Evolutionary conservation across 1,140 invertebrate genomes (phyloP), one percentile per base, ranked within the genome.

Genomic region (Bombus balteatus): DNA sequence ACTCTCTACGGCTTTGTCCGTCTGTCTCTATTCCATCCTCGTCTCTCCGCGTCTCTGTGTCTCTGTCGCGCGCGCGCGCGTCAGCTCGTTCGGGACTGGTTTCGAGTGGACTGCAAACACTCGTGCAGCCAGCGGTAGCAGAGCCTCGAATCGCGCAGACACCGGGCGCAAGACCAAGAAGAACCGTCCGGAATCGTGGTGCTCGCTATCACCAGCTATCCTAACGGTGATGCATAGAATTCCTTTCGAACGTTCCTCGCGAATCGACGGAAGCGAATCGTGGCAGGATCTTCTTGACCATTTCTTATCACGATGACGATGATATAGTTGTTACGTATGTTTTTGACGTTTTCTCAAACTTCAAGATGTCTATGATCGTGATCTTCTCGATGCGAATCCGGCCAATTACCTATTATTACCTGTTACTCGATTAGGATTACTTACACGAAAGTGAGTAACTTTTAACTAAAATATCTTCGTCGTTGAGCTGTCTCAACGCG

Each of bases 31-130:
- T 89, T 65, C 53, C 62, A 3, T 81, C 28, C 65, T 43, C 37
- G 57, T 34, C 18, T 28, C 41, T 41, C 83, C 80, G 57, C 37
- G 57, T 66, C 41, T 53, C 71, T 34, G 37, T 5, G 59, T 72
- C 85, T 73, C 28, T 43, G 76, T 73, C 73, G 57, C 73, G 68
- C 66, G n/a, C 73, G 68, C 66, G 34, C 77, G 68, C 73, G 59
- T 72, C 72, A 73, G 89, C 89, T 93, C 92, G 92, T 92, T 92
- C 91, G 88, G 89, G 91, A 93, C 92, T 91, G 89, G 88, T 90
- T 90, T 91, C 90, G 76, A 91, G 90, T 91, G 90, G 90, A 91
- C 90, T 91, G 90, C 90, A 91, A 91, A 91, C 90, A 91, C 90
- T 91, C 88, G 84, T 91, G 87, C 75, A 84, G 82, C 75, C 86